These are phyloP conservation scores for Sinocyclocheilus grahami DNA, from an alignment of 2,113 vertebrate species.

Conservation along the genomic window DNA sequence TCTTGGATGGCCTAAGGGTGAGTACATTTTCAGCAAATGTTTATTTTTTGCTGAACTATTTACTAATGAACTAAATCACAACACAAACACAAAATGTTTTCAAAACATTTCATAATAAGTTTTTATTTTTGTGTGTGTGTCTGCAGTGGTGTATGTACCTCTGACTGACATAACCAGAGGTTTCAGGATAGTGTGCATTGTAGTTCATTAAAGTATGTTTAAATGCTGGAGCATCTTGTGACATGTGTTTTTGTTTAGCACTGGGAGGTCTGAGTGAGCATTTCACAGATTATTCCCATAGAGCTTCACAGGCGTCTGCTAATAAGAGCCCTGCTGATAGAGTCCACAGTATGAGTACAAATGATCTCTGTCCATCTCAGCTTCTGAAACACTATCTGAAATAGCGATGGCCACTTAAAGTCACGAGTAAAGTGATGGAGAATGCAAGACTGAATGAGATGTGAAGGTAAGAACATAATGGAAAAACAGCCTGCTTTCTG, in stretches of 20 bases:
- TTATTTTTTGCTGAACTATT: too few relatives aligned
- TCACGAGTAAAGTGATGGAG: not conserved
- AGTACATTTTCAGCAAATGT: too few relatives aligned
- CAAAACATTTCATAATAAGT: too few relatives aligned
- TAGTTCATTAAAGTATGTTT: not conserved
- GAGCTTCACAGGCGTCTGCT: constrained; percentile 10
- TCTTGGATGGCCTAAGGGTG: too few relatives aligned
- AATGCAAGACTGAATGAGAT: not conserved
- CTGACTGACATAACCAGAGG: not conserved
- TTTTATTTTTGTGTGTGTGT: not conserved
- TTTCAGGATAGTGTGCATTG: not conserved
- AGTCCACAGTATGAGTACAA: constrained; percentile 2
- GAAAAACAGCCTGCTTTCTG: constrained; percentile 64
- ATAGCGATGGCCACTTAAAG: constrained; percentile 11
- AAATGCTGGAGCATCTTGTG: not conserved
- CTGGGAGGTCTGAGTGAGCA: not conserved
- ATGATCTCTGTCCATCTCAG: not conserved
- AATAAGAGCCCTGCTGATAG: not conserved
- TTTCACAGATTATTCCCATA: constrained; percentile 5
- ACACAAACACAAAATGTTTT: too few relatives aligned
- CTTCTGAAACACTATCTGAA: constrained; percentile 3
- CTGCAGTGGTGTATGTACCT: not conserved
- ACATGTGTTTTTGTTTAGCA: not conserved
- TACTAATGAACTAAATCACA: too few relatives aligned
- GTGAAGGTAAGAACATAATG: constrained; percentile 31